Conservation (phyloP, 2,113 vertebrate genomes). For the Gila orcuttii region DNA sequence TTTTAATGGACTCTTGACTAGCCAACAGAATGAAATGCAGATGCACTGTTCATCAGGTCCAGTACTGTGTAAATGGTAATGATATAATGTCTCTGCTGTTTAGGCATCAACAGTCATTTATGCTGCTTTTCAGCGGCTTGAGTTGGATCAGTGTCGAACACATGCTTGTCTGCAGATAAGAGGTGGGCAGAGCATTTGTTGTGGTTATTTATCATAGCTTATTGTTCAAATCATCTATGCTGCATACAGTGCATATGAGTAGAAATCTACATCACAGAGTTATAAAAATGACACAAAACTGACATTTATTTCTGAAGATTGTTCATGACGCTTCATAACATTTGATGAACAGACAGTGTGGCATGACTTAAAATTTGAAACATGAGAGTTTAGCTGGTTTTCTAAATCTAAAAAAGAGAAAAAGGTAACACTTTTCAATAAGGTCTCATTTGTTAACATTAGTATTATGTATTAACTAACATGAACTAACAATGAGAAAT, state of each 20-base stretch:
- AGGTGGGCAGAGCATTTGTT: neutral
- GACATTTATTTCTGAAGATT: neutral
- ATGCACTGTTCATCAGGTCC: conserved; percentile 12
- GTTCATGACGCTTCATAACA: neutral
- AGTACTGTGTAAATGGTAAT: neutral
- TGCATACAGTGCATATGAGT: neutral
- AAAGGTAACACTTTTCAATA: too few species aligned
- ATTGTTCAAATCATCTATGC: neutral
- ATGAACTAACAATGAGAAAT: too few species aligned
- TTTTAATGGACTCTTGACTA: neutral
- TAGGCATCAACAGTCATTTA: neutral
- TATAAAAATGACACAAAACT: neutral
- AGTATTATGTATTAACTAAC: too few species aligned
- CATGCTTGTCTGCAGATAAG: conserved; percentile 17
- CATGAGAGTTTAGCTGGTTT: neutral
- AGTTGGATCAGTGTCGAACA: neutral
- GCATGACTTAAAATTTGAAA: neutral
- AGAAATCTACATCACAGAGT: neutral
- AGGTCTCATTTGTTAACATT: too few species aligned
- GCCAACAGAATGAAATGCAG: conserved; percentile 9
- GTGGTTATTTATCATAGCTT: conserved; percentile 3
- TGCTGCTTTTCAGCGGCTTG: neutral
- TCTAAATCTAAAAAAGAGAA: neutral
- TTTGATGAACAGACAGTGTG: neutral
- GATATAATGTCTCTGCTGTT: neutral